These are phyloP conservation scores for Potamilus streckersoni DNA, from an alignment of 1,140 invertebrate genomes.

Conservation along the genomic window DNA sequence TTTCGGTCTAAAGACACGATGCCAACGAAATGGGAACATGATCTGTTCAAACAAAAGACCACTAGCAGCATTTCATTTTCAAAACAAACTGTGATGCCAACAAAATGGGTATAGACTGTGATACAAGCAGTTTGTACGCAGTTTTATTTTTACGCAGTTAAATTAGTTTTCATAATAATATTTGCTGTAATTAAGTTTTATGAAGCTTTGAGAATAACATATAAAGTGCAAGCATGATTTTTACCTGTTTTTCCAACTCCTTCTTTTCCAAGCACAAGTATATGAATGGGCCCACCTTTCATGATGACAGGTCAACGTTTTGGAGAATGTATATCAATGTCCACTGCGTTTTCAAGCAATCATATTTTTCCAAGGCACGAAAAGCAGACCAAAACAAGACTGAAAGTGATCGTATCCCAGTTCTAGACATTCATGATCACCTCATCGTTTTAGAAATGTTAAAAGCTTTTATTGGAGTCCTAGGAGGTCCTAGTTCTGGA, in stretches of 20 bases:
- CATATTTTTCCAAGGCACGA: too few species aligned
- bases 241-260: conserved; percentile 22
- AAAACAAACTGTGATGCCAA: background rate
- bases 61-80: too few species aligned
- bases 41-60: too few species aligned
- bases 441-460: too few species aligned
- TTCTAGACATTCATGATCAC: too few species aligned
- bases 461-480: too few species aligned
- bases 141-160: background rate
- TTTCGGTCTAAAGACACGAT: background rate
- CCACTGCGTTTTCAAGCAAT: too few species aligned
- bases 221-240: background rate
- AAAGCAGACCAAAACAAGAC: too few species aligned
- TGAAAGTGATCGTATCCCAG: too few species aligned
- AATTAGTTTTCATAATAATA: background rate
- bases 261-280: conserved; percentile 23
- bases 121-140: background rate
- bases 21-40: background rate
- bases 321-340: too few species aligned
- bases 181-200: background rate
- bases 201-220: background rate
- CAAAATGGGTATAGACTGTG: background rate
- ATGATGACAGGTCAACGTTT: too few species aligned
- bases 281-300: conserved; percentile 5
- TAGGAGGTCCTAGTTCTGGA: too few species aligned